Evolutionary conservation across 1,140 invertebrate species (phyloP), one percentile per base, ranked within the genome.

Genomic region (Euura saliciscinereae): DNA sequence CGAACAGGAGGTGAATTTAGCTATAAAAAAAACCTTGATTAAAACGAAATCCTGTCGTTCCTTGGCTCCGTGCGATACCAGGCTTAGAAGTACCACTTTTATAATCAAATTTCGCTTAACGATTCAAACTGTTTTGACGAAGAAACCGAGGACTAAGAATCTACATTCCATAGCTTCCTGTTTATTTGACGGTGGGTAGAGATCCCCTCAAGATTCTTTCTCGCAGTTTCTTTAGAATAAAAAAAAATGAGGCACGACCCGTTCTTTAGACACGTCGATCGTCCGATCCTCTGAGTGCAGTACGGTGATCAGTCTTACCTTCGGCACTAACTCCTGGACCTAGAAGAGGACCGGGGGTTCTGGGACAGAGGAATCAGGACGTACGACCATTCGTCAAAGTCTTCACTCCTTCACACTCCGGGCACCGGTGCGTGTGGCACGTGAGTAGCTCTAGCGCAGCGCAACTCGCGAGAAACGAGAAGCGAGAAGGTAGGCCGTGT

Each of bases 371-470:
- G 51, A 59, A 59, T 59, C 51, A 59, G 51, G 51, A 59, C 68
- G 68, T 69, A 44, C 68, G 68, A 69, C 68, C 68, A 69, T 69
- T 69, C 68, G 68, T 69, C 68, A 69, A 69, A 46, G 43, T 44
- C 45, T 69, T 69, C 7, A 43, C n/a, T 69, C 42, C 43, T 43
- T 67, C 66, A 11, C 42, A 43, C 10, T 67, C 66, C 8, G 8
- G 51, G 67, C 45, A 44, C 44, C 13, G 73, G 70, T 69, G 71
- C 69, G 72, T 72, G 64, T 65, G 67, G 72, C 65, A 69, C 71
- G 66, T 44, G 72, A 73, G 73, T 75, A 78, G 76, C 76, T 77
- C 75, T 74, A 75, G 75, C 73, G 77, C 77, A 74, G 72, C 74
- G 69, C 73, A 43, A 13, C 10, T 10, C 13, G 66, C 43, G 51